A percentile compares a stretch with the other conserved stretches of the same genome.
phyloP scores from a whole-genome alignment of 92 coral and sea anemone species.

The Paramuricea clavata region DNA sequence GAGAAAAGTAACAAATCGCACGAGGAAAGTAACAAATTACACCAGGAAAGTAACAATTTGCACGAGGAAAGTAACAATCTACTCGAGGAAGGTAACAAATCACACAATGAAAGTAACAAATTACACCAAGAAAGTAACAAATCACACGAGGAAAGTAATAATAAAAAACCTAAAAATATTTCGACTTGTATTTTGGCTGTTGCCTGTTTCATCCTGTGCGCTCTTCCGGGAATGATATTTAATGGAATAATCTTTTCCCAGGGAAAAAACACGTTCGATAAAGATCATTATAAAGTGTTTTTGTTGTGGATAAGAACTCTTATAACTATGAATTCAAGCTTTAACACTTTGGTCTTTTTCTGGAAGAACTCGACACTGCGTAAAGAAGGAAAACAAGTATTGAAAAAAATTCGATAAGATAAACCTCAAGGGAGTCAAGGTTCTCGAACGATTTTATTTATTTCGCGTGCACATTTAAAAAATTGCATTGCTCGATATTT shows the following conservation, averaged over 20 bases:
- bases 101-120: too few relatives aligned
- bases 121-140: too few relatives aligned
- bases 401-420: not conserved
- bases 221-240: not conserved
- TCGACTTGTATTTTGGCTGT: not conserved
- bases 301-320: not conserved
- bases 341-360: constrained; percentile 9
- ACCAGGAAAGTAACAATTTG: too few relatives aligned
- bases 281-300: not conserved
- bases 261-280: not conserved
- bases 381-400: not conserved
- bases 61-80: too few relatives aligned
- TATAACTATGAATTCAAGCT: constrained; percentile 12
- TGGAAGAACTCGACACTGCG: constrained; percentile 13
- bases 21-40: too few relatives aligned
- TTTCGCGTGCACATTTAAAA: too few relatives aligned
- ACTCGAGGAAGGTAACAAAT: too few relatives aligned
- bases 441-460: too few relatives aligned
- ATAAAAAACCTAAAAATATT: not conserved
- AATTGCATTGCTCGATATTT: too few relatives aligned
- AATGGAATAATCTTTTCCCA: not conserved
- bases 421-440: too few relatives aligned
- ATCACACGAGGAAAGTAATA: too few relatives aligned
- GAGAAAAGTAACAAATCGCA: too few relatives aligned
- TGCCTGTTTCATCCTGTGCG: not conserved